phyloP scores from a whole-genome alignment of 1,140 invertebrate species.

The Drosophila sp. region DNA sequence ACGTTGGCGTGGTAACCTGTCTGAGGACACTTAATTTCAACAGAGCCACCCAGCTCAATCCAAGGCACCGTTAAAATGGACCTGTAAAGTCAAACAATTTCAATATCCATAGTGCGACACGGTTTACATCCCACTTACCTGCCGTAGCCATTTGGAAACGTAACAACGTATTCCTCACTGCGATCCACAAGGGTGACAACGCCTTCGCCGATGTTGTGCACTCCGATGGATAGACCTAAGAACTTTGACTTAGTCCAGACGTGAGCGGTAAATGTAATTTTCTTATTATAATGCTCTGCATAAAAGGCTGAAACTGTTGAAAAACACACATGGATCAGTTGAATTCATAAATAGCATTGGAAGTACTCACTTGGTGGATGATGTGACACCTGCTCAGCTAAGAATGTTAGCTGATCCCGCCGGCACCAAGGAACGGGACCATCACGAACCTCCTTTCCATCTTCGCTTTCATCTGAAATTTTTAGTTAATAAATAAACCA shows the following conservation, averaged over 20 bases:
- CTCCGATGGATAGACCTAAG: slow-evolving; percentile 96
- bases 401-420: slow-evolving; percentile 93
- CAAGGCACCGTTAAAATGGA: slow-evolving; percentile 98
- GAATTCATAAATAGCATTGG: not conserved
- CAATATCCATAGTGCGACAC: not conserved
- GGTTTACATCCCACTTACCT: slow-evolving; percentile 85
- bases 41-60: slow-evolving; percentile 97
- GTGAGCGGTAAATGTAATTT: slow-evolving; percentile 95
- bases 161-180: slow-evolving; percentile 96
- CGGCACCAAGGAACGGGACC: slow-evolving; percentile 93
- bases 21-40: slow-evolving; percentile 94
- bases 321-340: slow-evolving; percentile 13
- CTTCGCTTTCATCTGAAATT: slow-evolving; percentile 56
- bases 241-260: slow-evolving; percentile 99
- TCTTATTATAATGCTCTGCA: slow-evolving; percentile 96
- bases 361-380: slow-evolving; percentile 95
- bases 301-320: slow-evolving; percentile 96
- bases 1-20: slow-evolving; percentile 95
- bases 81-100: slow-evolving; percentile 84
- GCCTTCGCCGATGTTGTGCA: slow-evolving; percentile 94
- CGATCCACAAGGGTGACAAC: slow-evolving; percentile 92
- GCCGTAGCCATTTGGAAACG: slow-evolving; percentile 98
- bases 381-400: slow-evolving; percentile 99
- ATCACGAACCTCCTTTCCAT: slow-evolving; percentile 86
- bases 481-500: not conserved